Evolutionary conservation across 2,797 vertebrate genomes (phyloP).

Genomic region (Megalops cyprinoides): DNA sequence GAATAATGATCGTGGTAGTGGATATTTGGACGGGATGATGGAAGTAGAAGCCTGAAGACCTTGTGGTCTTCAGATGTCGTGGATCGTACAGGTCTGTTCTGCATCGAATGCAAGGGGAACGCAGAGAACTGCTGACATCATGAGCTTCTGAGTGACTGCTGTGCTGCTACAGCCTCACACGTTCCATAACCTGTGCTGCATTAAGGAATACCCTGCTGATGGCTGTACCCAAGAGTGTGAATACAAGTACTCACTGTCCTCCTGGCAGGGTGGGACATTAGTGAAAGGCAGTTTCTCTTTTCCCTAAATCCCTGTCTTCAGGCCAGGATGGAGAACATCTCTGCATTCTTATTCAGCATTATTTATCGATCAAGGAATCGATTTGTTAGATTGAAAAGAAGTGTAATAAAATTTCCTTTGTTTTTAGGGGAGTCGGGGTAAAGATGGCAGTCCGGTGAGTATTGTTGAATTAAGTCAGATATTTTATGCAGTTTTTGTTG

Average conservation of each 20-base stretch:
- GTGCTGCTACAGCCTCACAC: no score
- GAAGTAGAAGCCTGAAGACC: neutral
- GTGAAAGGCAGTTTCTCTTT: neutral
- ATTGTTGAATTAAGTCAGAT: neutral
- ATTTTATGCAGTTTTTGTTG: neutral
- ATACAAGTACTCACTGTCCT: neutral
- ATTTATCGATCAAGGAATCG: neutral
- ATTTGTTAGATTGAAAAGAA: neutral
- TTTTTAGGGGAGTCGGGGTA: conserved; percentile 74
- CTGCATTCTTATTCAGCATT: neutral
- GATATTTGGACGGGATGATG: neutral
- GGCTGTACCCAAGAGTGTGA: neutral
- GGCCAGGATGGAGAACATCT: neutral
- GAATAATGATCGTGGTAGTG: neutral
- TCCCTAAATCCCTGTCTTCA: neutral
- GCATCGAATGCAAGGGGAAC: neutral
- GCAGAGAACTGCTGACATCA: neutral
- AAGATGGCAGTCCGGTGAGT: conserved; percentile 70
- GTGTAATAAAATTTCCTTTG: conserved; percentile 23
- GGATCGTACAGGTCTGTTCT: neutral
- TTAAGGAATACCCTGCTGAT: neutral
- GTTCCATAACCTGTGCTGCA: no score
- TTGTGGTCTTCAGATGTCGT: neutral
- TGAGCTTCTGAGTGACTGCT: no score
- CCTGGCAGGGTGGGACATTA: neutral